These are phyloP conservation scores for Colius striatus DNA, from an alignment of 2,113 vertebrate genomes.

Conservation along the genomic window DNA sequence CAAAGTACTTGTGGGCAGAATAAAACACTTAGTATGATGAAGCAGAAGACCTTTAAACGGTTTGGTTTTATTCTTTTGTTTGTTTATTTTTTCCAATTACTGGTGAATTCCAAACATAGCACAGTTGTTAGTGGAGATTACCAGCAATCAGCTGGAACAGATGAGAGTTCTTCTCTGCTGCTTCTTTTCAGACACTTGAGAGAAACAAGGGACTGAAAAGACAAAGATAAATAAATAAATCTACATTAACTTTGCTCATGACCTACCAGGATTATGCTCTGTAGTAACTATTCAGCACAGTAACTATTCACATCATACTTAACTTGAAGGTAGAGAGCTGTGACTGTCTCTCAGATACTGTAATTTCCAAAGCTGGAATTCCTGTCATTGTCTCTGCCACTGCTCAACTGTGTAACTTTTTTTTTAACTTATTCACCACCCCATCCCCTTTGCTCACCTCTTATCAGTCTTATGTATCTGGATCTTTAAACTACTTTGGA, in stretches of 20 bases:
- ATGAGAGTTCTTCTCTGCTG: neutral
- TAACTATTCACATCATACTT: neutral
- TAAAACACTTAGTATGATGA: neutral
- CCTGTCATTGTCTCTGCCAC: accelerated
- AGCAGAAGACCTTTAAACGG: neutral
- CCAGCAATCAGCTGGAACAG: neutral
- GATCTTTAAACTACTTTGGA: neutral
- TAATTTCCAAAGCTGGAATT: neutral
- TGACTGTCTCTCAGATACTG: neutral
- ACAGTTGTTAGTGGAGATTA: neutral
- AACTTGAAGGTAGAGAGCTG: neutral
- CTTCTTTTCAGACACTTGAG: neutral
- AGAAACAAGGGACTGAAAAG: neutral
- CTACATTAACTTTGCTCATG: neutral
- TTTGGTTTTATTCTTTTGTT: neutral
- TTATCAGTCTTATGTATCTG: neutral
- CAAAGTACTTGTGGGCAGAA: neutral
- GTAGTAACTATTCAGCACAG: neutral
- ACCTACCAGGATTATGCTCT: neutral
- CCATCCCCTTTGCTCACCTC: neutral
- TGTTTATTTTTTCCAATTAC: neutral
- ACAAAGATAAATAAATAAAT: neutral
- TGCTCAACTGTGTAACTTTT: neutral
- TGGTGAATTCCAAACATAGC: neutral
- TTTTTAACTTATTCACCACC: neutral